Base-by-base conservation (phyloP, 2,888 invertebrate genomes). In the Polyommatus icarus region DNA sequence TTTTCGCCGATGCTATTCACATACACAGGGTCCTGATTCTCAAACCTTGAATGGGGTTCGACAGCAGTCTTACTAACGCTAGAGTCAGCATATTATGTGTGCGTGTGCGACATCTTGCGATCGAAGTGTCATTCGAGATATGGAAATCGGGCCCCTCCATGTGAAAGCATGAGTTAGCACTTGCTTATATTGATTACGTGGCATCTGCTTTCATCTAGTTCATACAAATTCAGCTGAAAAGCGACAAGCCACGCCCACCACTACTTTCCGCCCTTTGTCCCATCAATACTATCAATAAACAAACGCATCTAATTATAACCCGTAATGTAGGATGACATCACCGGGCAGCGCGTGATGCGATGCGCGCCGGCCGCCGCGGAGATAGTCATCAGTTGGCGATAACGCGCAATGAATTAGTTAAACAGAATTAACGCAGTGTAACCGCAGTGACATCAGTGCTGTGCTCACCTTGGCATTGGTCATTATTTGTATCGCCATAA, bases 301-400 rank as follows among this genome's bases (percentile, higher is more conserved):
- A 67, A 67, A 67, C 29, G 67, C 12, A 18, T 6, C 67, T 67
- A 67, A 67, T 67, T 67, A 67, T 67, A 67, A 67, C 4, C 67
- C 7, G 67, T 67, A 29, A 67, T 29, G 29, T 67, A 12, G 29
- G 29, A 67, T 67, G 29, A 67, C 67, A 29, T 67, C 67, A 67
- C 12, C 61, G 24, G 24, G 29, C 46, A 57, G 29, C 57, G 57
- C 76, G 24, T 57, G 57, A 76, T 57, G 76, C 29, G 12, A 76
- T 57, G 76, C 54, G 12, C 76, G 76, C 18, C n/a, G 50, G 6
- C 6, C 29, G 12, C 4, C 15, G 29, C 67, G 15, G 29, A 29
- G 29, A 67, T 67, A 18, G 18, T 29, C 29, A 67, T 29, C 67
- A 32, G 29, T 67, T 29, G 18, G 29, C 67, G 67, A 67, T 29